phyloP scores from a whole-genome alignment of 2,113 vertebrate genomes.

The Theristicus caerulescens region DNA sequence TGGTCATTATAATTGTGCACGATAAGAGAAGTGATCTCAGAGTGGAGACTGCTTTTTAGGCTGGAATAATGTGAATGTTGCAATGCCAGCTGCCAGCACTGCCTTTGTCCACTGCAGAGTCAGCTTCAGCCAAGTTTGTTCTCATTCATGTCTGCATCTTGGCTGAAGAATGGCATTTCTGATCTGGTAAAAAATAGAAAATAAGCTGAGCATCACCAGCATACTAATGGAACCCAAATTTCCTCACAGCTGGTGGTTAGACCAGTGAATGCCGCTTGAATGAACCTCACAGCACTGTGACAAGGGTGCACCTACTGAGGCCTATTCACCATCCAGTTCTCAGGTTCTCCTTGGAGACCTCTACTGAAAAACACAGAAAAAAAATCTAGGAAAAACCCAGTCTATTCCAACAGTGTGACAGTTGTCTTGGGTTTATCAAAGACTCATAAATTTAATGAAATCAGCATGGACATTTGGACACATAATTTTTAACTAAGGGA shows the following conservation, averaged over 20 bases:
- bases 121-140: conserved; percentile 17
- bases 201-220: neutral
- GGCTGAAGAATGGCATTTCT: conserved; percentile 16
- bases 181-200: neutral
- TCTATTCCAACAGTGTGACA: neutral
- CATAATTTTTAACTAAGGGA: neutral
- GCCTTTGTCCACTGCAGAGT: neutral
- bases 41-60: neutral
- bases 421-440: neutral
- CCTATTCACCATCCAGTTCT: neutral
- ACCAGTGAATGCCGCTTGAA: neutral
- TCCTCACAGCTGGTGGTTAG: neutral
- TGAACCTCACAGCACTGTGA: neutral
- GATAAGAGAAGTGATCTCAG: neutral
- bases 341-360: neutral
- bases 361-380: neutral
- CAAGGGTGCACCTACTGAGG: neutral
- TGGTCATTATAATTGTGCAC: neutral
- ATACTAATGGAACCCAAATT: neutral
- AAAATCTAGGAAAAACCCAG: neutral
- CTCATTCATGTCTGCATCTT: neutral
- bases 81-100: neutral
- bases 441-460: neutral
- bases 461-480: neutral
- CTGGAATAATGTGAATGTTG: neutral